A percentile compares a stretch with the other conserved stretches of the same genome.
Evolutionary conservation across 2,113 vertebrate species (phyloP).

Genomic region (Thamnaconus septentrionalis): DNA sequence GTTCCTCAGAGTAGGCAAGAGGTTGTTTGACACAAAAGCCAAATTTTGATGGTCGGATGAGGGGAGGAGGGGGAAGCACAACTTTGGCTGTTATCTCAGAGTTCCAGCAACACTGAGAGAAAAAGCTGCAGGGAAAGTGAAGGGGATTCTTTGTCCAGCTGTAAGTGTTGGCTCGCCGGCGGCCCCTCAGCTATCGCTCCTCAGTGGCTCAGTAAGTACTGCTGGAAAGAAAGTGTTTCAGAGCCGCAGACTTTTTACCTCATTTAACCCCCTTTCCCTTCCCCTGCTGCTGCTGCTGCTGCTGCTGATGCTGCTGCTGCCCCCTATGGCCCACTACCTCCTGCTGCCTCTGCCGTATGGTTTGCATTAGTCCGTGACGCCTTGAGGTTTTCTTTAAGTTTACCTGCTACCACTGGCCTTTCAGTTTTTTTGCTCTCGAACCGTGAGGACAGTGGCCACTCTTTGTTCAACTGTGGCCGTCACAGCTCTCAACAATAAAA

Average conservation of each 20-base stretch:
- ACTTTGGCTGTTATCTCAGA: too few relatives aligned
- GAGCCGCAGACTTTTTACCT: too few relatives aligned
- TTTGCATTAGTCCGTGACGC: slow-evolving; percentile 47
- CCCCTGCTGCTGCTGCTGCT: neutral
- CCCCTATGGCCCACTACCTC: slow-evolving; percentile 1
- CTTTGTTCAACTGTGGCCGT: slow-evolving; percentile 3
- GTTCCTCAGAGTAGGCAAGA: neutral
- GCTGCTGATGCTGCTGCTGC: too few relatives aligned
- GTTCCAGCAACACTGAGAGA: too few relatives aligned
- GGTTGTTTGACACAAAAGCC: too few relatives aligned
- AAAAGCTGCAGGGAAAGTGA: too few relatives aligned
- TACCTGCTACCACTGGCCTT: neutral
- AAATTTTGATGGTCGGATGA: too few relatives aligned
- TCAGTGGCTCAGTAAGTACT: slow-evolving; percentile 35
- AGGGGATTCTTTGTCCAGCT: too few relatives aligned
- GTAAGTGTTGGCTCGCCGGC: too few relatives aligned
- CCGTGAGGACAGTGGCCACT: slow-evolving; percentile 5
- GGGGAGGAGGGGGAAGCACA: too few relatives aligned
- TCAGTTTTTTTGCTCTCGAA: neutral
- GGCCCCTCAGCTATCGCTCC: slow-evolving; percentile 6
- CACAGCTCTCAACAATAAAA: too few relatives aligned
- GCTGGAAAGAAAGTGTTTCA: slow-evolving; percentile 37
- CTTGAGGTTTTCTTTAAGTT: slow-evolving; percentile 26
- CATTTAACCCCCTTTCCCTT: neutral
- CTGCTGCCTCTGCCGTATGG: slow-evolving; percentile 13